Base-by-base conservation (phyloP, 2,888 invertebrate genomes). In the Plutella xylostella region DNA sequence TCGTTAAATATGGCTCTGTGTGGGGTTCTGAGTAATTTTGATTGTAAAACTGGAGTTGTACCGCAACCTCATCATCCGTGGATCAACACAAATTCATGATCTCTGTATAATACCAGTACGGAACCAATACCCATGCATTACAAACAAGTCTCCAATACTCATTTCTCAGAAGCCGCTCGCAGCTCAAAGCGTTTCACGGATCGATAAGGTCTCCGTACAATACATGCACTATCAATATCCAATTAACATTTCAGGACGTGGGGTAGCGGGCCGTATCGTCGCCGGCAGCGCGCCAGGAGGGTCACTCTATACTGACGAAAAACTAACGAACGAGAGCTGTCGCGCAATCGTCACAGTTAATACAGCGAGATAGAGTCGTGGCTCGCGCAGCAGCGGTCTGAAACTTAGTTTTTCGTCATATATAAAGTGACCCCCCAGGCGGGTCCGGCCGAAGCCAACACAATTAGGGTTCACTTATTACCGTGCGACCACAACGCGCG, bases 401-500 rank as follows among this genome's bases (percentile, higher is more conserved):
- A n/a, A n/a, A n/a, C n/a, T n/a, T n/a, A n/a, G n/a, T n/a, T n/a
- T n/a, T n/a, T n/a, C n/a, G n/a, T n/a, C n/a, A n/a, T n/a, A n/a
- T n/a, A n/a, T n/a, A n/a, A n/a, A n/a, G n/a, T n/a, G n/a, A n/a
- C n/a, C n/a, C n/a, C n/a, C n/a, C n/a, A n/a, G n/a, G n/a, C n/a
- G n/a, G n/a, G n/a, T n/a, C n/a, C n/a, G 18, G 20, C 37, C 20
- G 37, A 37, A 37, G n/a, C 37, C 37, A 37, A 37, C 37, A 37
- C 37, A 37, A 37, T 37, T 37, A 37, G n/a, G 5, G 19, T 33
- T 19, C 37, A 37, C 37, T 37, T 37, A 37, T 18, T 19, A 19
- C 37, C 20, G 37, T 20, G 37, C n/a, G 17, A 15, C 11, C 37
- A 11, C 7, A 12, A 5, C 9, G 19, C 37, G 6, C n/a, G 37